phyloP scores from a whole-genome alignment of 2,797 vertebrate species.

The Chrosomus eos region DNA sequence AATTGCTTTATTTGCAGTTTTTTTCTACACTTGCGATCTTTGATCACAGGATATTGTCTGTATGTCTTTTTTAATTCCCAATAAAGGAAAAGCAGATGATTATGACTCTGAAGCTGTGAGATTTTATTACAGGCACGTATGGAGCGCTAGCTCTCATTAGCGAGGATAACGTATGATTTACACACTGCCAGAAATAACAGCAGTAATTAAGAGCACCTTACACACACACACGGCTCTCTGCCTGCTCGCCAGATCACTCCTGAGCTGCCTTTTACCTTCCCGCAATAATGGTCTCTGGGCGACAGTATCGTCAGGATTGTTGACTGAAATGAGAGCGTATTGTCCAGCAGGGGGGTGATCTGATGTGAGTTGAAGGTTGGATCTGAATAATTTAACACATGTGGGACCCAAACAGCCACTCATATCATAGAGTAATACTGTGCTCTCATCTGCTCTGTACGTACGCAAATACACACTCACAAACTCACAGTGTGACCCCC shows the following conservation, averaged over 20 bases:
- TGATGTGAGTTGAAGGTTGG: constrained; percentile 52
- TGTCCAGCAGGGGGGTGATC: constrained; percentile 53
- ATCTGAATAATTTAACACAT: constrained; percentile 64
- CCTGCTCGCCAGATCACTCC: constrained; percentile 31
- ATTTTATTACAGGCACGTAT: constrained; percentile 51
- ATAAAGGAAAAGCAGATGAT: constrained; percentile 35
- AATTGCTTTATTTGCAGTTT: neutral
- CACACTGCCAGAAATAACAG: constrained; percentile 59
- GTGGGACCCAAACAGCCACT: constrained; percentile 56
- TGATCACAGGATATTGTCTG: constrained; percentile 14
- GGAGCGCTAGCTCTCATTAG: constrained; percentile 56
- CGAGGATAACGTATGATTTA: constrained; percentile 55
- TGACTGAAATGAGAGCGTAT: constrained; percentile 40
- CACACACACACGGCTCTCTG: constrained; percentile 41
- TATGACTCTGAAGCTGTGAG: constrained; percentile 44
- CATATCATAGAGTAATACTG: constrained; percentile 57
- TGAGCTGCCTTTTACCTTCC: constrained; percentile 22
- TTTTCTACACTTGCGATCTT: neutral
- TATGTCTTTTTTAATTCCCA: constrained; percentile 8
- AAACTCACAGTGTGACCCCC: constrained; percentile 39
- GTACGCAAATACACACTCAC: constrained; percentile 42
- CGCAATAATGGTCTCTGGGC: constrained; percentile 13
- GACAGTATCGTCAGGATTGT: constrained; percentile 25
- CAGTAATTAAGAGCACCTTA: constrained; percentile 60
- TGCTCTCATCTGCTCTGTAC: constrained; percentile 51